Percentiles rank a stretch among this genome's conserved stretches.
Conservation (phyloP, 2,888 invertebrate genomes). For the Athalia rosae region DNA sequence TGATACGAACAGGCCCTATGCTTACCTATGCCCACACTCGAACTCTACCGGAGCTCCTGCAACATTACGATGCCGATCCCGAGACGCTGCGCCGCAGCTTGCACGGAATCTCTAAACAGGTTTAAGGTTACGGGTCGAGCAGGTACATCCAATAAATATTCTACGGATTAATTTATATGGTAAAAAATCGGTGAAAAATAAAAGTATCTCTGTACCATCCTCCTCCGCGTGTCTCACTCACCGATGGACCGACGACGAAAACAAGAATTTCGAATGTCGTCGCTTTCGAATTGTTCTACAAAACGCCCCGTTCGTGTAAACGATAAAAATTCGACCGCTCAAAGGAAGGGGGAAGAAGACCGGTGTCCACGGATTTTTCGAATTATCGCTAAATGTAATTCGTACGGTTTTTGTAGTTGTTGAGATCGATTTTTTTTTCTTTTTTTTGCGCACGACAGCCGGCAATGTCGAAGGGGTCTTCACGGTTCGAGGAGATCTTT, state of each 20-base stretch:
- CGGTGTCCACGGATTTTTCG: too few species aligned
- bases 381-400: background rate
- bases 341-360: too few species aligned
- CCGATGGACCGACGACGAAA: too few species aligned
- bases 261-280: too few species aligned
- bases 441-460: conserved; percentile 54
- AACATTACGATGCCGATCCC: background rate
- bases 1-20: background rate
- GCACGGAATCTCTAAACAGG: conserved; percentile 42
- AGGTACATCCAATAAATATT: conserved; percentile 39
- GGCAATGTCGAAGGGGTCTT: conserved; percentile 67
- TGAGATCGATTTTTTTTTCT: background rate
- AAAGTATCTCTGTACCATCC: background rate
- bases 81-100: conserved; percentile 23
- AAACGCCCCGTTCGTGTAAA: too few species aligned
- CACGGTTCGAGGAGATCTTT: conserved; percentile 73
- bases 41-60: background rate
- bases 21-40: background rate
- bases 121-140: conserved; percentile 39
- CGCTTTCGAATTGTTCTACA: too few species aligned
- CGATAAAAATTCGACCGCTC: too few species aligned
- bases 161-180: conserved; percentile 31
- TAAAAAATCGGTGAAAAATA: background rate
- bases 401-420: background rate
- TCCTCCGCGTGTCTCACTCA: background rate